Percentiles rank a stretch among this genome's conserved stretches.
Conservation (phyloP, 2,888 invertebrate genomes). For the Emmelina monodactyla region DNA sequence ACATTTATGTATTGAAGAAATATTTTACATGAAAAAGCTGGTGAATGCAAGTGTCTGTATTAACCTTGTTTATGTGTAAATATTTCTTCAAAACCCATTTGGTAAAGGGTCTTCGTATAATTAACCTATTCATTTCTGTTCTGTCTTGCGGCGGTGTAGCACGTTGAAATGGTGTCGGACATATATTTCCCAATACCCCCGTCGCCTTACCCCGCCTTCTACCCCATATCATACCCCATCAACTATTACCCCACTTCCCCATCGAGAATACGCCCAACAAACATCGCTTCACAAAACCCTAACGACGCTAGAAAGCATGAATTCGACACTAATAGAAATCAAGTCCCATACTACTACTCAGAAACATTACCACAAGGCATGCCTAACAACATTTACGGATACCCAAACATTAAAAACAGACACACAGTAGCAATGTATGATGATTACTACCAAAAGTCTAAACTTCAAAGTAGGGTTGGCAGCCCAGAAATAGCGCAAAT, state of each 20-base stretch:
- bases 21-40: neutral
- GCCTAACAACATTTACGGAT: slow-evolving; percentile 46
- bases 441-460: slow-evolving; percentile 32
- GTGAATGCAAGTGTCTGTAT: too few species aligned
- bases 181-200: slow-evolving; percentile 70
- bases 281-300: slow-evolving; percentile 40
- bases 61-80: too few species aligned
- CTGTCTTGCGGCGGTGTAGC: slow-evolving; percentile 68
- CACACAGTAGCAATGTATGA: slow-evolving; percentile 42
- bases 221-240: slow-evolving; percentile 53
- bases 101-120: slow-evolving; percentile 24
- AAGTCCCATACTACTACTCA: slow-evolving; percentile 56
- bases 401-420: slow-evolving; percentile 40
- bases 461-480: slow-evolving; percentile 26
- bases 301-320: slow-evolving; percentile 52
- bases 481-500: slow-evolving; percentile 36
- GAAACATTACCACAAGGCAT: slow-evolving; percentile 52
- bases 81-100: slow-evolving; percentile 7
- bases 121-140: slow-evolving; percentile 59
- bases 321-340: slow-evolving; percentile 66
- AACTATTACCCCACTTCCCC: slow-evolving; percentile 51
- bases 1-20: slow-evolving; percentile 14
- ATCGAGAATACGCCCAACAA: slow-evolving; percentile 39
- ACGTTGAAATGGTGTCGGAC: slow-evolving; percentile 79
- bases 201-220: slow-evolving; percentile 51